A percentile compares a stretch with the other conserved stretches of the same genome.
Evolutionary conservation across 2,888 invertebrate genomes (phyloP).

Genomic region (Amblyjoppa fuscipennis): DNA sequence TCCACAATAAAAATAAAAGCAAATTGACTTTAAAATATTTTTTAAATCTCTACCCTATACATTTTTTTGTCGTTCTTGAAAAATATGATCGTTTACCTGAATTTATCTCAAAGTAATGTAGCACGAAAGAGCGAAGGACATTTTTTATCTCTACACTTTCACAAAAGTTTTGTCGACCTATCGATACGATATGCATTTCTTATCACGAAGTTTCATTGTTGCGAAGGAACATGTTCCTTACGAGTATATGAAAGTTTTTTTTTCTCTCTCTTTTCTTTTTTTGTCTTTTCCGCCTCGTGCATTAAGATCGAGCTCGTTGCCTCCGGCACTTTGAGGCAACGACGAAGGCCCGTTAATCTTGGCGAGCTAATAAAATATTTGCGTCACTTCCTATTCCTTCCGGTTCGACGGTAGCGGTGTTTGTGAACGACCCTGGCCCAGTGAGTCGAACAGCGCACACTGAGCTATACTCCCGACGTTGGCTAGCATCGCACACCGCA

Average conservation of each 20-base stretch:
- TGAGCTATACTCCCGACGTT: constrained; percentile 55
- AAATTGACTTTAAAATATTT: neutral
- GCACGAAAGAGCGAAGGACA: neutral
- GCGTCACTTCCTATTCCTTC: constrained; percentile 70
- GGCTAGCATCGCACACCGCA: constrained; percentile 10
- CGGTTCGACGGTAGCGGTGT: constrained; percentile 33
- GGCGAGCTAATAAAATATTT: constrained; percentile 78
- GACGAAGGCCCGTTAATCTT: constrained; percentile 72
- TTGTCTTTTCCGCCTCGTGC: neutral
- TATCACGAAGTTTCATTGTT: constrained; percentile 20
- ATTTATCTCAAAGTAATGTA: neutral
- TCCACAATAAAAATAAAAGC: neutral
- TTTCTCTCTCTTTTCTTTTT: neutral
- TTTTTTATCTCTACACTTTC: neutral
- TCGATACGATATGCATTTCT: neutral
- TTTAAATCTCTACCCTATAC: neutral
- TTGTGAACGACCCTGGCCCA: constrained; percentile 75
- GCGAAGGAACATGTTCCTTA: neutral
- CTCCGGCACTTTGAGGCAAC: neutral
- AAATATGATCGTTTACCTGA: neutral
- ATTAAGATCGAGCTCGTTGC: constrained; percentile 21
- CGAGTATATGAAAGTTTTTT: constrained; percentile 4
- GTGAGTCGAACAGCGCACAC: constrained; percentile 65
- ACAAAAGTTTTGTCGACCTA: neutral
- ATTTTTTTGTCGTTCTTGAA: neutral